Evolutionary conservation across 2,797 vertebrate species (phyloP), one percentile per base, ranked within the genome.

Genomic region (Sebastes trivittatus): DNA sequence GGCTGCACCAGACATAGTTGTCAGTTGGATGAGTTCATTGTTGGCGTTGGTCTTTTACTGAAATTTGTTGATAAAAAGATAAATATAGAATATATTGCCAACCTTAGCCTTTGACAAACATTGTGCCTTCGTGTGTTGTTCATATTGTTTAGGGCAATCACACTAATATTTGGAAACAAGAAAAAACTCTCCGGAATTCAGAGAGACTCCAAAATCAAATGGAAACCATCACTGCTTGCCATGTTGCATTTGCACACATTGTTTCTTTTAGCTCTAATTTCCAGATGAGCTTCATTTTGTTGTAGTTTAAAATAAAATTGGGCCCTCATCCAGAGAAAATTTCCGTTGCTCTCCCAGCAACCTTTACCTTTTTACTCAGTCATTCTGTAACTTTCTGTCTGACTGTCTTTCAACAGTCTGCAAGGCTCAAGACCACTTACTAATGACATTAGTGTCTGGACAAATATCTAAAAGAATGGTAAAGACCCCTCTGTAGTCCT

Each of bases 381-480:
- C n/a, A 18, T 49, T 30, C 59, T 62, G 46, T 22, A 77, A 68
- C 34, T 30, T 42, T 42, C 38, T 42, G 38, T 42, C 38, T 42
- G 36, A 38, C 36, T 20, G n/a, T 81, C 66, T n/a, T 14, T 77
- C 30, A 60, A 22, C 59, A 60, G 36, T 4, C 36, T 13, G 16
- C 25, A 46, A 16, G 6, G 16, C 34, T 78, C 56, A n/a, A 70
- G 38, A 38, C 64, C 29, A 67, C 59, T 18, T 59, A 4, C 23
- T 77, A 56, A 85, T 74, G 18, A 75, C 58, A 68, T 25, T 27
- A 46, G 1, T 32, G 34, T 75, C 61, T 81, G 67, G 56, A 81
- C 38, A 77, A 82, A 86, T 64, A 55, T 89, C 69, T 36, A 38
- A 79, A 72, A 74, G 23, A 16, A 16, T 13, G n/a, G n/a, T 36